Conservation (phyloP, 1,140 invertebrate species). For the Lasioglossum baleicum region DNA sequence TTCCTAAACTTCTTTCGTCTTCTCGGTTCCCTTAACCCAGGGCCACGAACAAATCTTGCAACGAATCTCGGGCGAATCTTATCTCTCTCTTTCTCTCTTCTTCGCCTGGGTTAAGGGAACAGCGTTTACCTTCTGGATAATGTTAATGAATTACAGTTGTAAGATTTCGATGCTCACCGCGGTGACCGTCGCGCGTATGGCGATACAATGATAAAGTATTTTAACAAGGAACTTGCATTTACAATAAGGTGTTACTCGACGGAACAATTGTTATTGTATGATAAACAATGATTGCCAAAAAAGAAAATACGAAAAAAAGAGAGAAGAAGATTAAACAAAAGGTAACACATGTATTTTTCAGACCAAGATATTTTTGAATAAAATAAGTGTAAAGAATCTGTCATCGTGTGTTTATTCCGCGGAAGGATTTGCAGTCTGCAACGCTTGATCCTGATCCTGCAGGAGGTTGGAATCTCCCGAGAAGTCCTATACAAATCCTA, state of each 20-base stretch:
- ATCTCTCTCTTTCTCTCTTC: neutral
- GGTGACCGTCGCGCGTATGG: slow-evolving; percentile 6
- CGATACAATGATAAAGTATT: slow-evolving; percentile 29
- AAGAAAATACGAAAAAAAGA: slow-evolving; percentile 57
- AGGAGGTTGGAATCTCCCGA: too few relatives aligned
- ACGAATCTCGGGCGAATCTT: neutral
- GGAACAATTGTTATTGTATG: slow-evolving; percentile 68
- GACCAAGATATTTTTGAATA: slow-evolving; percentile 78
- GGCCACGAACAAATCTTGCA: neutral
- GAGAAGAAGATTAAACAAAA: slow-evolving; percentile 18
- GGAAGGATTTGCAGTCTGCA: too few relatives aligned
- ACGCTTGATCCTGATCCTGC: too few relatives aligned
- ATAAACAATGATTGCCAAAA: slow-evolving; percentile 72
- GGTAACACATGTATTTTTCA: slow-evolving; percentile 75
- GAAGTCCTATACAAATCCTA: too few relatives aligned
- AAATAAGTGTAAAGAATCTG: slow-evolving; percentile 71
- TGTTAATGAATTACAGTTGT: slow-evolving; percentile 20
- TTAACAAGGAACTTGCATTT: slow-evolving; percentile 44
- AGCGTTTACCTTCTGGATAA: slow-evolving; percentile 14
- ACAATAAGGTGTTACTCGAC: slow-evolving; percentile 57
- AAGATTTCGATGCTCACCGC: neutral
- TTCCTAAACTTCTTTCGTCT: slow-evolving; percentile 53
- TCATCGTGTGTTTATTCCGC: too few relatives aligned
- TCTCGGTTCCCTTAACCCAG: neutral
- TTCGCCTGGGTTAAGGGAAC: slow-evolving; percentile 9